Evolutionary conservation across 2,888 invertebrate species (phyloP).

Genomic region (Poecilus cupreus): DNA sequence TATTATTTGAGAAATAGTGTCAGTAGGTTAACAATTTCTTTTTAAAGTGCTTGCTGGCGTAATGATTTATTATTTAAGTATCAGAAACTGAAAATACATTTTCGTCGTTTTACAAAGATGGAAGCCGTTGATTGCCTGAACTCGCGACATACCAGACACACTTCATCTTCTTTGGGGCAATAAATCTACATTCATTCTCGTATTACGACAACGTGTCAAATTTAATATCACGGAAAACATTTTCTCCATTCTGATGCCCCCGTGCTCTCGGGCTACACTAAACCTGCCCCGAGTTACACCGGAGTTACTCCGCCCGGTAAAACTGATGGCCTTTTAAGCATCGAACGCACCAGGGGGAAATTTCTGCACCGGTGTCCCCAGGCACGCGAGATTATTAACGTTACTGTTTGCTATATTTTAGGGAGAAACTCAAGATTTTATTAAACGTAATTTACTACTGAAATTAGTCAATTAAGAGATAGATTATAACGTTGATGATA

Average conservation of each 20-base stretch:
- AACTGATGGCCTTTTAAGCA: neutral
- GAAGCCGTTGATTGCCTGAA: neutral
- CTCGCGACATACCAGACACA: neutral
- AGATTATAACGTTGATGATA: neutral
- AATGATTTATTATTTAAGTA: too few relatives aligned
- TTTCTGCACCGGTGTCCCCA: neutral
- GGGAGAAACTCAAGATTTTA: neutral
- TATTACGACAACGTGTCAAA: slow-evolving; percentile 41
- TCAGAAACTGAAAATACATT: neutral
- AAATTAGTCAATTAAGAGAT: too few relatives aligned
- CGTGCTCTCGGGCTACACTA: too few relatives aligned
- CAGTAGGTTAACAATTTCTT: too few relatives aligned
- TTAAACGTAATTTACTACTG: too few relatives aligned
- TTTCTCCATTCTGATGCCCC: neutral
- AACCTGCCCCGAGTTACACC: neutral
- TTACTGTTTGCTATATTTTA: neutral
- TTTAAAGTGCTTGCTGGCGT: too few relatives aligned
- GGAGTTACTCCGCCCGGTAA: neutral
- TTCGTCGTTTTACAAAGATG: neutral
- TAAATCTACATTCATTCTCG: slow-evolving; percentile 39
- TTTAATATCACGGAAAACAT: slow-evolving; percentile 19
- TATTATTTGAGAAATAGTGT: too few relatives aligned
- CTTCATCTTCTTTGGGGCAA: slow-evolving; percentile 17
- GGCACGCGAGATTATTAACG: neutral
- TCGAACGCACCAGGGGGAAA: neutral